Evolutionary conservation across 1,140 invertebrate genomes (phyloP).

Genomic region (Temnothorax nylanderi): DNA sequence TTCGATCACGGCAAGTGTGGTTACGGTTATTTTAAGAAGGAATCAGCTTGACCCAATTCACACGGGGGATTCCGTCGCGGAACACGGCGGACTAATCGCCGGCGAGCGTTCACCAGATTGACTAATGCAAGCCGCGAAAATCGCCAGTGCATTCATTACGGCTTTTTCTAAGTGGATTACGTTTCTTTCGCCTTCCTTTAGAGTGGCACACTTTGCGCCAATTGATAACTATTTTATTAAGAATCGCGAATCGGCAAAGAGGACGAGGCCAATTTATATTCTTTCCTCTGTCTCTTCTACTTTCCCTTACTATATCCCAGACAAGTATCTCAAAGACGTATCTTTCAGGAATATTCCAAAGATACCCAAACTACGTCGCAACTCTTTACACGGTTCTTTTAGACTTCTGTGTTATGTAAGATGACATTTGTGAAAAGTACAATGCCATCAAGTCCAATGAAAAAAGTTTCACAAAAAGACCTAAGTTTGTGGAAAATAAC

Average conservation of each 20-base stretch:
- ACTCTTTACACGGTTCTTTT: neutral
- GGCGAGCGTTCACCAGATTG: conserved; percentile 12
- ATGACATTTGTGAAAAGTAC: neutral
- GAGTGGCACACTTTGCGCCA: conserved; percentile 14
- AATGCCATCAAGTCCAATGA: neutral
- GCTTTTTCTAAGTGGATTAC: conserved; percentile 70
- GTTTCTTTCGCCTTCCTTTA: conserved; percentile 72
- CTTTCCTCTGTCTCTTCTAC: neutral
- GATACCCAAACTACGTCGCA: neutral
- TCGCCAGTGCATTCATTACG: conserved; percentile 56
- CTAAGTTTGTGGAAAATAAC: neutral
- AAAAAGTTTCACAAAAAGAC: neutral
- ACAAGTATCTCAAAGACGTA: neutral
- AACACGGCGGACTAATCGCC: conserved; percentile 35
- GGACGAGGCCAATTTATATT: neutral
- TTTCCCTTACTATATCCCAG: neutral
- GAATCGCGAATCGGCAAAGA: neutral
- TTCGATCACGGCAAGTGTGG: conserved; percentile 64
- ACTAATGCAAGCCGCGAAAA: conserved; percentile 21
- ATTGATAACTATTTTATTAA: conserved; percentile 11
- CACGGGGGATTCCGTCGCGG: conserved; percentile 46
- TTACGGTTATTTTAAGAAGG: conserved; percentile 61
- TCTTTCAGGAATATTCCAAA: conserved; percentile 12
- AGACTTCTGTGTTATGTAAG: neutral
- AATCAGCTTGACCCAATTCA: conserved; percentile 56